These are phyloP conservation scores for Lasioglossum albipes DNA, from an alignment of 1,140 invertebrate genomes.

Conservation along the genomic window DNA sequence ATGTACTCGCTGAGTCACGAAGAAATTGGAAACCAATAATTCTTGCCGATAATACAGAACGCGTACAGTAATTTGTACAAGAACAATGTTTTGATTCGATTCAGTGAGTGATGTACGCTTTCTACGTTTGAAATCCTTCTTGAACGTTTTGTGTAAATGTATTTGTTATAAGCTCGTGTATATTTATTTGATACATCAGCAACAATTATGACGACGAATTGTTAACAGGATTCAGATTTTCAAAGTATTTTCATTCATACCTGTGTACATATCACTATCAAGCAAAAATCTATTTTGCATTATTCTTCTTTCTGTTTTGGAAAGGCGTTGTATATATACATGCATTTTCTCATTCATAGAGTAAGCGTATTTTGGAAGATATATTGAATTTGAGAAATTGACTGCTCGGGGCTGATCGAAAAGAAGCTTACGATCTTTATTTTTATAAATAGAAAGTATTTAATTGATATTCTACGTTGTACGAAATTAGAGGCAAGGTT, in stretches of 20 bases:
- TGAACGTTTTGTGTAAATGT: constrained; percentile 24
- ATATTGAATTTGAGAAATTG: neutral
- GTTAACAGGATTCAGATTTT: constrained; percentile 55
- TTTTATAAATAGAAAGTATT: neutral
- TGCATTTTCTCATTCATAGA: neutral
- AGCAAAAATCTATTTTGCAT: neutral
- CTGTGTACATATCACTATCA: neutral
- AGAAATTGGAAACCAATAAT: neutral
- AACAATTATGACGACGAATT: constrained; percentile 48
- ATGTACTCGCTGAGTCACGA: neutral
- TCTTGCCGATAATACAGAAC: neutral
- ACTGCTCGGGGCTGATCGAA: neutral
- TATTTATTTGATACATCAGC: constrained; percentile 53
- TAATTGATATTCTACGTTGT: neutral
- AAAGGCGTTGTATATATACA: neutral
- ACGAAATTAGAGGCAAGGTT: neutral
- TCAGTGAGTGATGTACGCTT: neutral
- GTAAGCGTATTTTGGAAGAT: neutral
- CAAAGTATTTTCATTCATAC: constrained; percentile 1
- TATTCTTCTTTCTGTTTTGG: neutral
- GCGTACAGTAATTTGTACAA: no score
- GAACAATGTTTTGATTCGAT: neutral
- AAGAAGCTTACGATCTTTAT: neutral
- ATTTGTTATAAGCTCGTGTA: constrained; percentile 53
- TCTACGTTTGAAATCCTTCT: neutral